Conservation (phyloP, 2,888 invertebrate genomes). For the Elysia crispata region DNA sequence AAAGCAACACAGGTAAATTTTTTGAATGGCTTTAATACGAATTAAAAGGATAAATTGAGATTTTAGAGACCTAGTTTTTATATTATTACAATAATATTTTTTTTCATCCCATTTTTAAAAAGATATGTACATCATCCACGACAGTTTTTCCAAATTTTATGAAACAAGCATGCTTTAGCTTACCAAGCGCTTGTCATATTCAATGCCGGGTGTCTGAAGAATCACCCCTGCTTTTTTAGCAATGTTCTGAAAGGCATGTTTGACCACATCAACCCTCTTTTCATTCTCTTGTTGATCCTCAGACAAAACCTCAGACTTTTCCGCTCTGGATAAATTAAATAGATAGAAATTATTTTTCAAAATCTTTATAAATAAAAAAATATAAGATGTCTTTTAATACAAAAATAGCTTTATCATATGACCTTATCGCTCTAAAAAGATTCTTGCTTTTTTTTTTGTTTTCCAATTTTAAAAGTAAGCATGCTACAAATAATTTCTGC, state of each 20-base stretch:
- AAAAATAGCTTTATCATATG: neutral
- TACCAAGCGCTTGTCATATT: slow-evolving; percentile 85
- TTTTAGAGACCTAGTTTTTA: too few relatives aligned
- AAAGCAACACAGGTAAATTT: too few relatives aligned
- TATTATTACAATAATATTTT: too few relatives aligned
- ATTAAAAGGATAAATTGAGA: too few relatives aligned
- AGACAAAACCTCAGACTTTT: slow-evolving; percentile 88
- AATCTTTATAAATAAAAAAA: neutral
- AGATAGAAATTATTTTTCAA: slow-evolving; percentile 43
- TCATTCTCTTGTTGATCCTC: slow-evolving; percentile 91
- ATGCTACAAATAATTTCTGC: too few relatives aligned
- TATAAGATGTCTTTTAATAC: neutral
- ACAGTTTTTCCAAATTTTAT: too few relatives aligned
- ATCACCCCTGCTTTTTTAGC: slow-evolving; percentile 77
- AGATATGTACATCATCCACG: too few relatives aligned
- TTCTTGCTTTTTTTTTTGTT: too few relatives aligned
- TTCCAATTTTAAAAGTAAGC: too few relatives aligned
- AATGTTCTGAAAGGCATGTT: slow-evolving; percentile 81
- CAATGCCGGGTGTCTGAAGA: slow-evolving; percentile 77
- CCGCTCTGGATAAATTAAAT: slow-evolving; percentile 82
- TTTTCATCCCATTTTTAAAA: too few relatives aligned
- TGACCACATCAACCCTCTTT: slow-evolving; percentile 88
- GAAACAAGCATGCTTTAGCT: slow-evolving; percentile 58
- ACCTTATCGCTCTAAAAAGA: neutral
- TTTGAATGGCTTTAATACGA: too few relatives aligned